A percentile compares a stretch with the other conserved stretches of the same genome.
phyloP scores from a whole-genome alignment of 2,113 vertebrate genomes.

The Ornithorhynchus anatinus region DNA sequence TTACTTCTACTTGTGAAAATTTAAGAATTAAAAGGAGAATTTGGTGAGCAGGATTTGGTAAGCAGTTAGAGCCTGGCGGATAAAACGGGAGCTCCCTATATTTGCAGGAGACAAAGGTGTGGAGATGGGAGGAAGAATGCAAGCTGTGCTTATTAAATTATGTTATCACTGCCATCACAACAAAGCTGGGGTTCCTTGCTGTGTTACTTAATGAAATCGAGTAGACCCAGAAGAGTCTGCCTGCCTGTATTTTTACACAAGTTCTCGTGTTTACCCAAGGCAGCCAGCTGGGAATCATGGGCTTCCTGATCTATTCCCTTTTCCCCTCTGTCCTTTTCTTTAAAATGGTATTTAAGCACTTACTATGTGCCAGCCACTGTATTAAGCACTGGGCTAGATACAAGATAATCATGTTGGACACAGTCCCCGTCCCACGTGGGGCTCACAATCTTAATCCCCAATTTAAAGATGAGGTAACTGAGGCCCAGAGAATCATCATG shows the following conservation, averaged over 20 bases:
- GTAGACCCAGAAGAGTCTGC: not conserved
- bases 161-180: not conserved
- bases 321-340: not conserved
- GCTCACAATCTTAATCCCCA: too few species aligned
- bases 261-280: not conserved
- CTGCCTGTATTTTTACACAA: not conserved
- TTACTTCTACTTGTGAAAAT: not conserved
- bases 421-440: too few species aligned
- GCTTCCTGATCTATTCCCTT: not conserved
- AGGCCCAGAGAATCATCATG: too few species aligned
- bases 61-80: not conserved
- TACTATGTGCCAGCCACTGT: too few species aligned
- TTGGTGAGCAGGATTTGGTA: not conserved
- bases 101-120: not conserved
- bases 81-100: not conserved
- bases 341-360: too few species aligned
- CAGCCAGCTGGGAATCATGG: not conserved
- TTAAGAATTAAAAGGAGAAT: not conserved
- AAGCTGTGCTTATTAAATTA: not conserved
- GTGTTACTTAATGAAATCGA: not conserved
- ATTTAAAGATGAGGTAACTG: too few species aligned
- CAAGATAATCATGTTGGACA: too few species aligned
- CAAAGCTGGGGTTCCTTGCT: not conserved
- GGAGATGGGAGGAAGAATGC: not conserved
- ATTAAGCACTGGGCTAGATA: too few species aligned